Conservation (phyloP, 2,888 invertebrate genomes). For the Hypercompe scribonia region DNA sequence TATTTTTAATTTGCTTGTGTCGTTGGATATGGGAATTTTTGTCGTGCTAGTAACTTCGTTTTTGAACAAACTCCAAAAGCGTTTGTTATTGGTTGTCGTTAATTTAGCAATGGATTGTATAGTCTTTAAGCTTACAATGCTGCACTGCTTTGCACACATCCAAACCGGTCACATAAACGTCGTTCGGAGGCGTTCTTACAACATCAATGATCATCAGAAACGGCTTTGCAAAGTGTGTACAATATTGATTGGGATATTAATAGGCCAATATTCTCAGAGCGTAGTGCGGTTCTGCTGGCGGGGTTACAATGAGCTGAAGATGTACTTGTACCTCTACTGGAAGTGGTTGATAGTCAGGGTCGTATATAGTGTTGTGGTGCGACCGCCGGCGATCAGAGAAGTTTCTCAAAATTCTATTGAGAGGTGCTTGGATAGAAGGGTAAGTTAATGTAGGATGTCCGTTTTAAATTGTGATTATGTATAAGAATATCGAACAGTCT, state of each 20-base stretch:
- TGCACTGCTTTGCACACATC: conserved; percentile 34
- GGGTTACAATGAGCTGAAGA: conserved; percentile 62
- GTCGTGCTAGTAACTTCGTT: conserved; percentile 39
- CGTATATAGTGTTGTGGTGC: conserved; percentile 53
- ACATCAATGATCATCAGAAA: conserved; percentile 30
- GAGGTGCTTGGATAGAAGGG: conserved; percentile 29
- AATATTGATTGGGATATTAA: conserved; percentile 21
- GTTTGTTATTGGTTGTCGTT: conserved; percentile 21
- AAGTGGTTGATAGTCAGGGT: conserved; percentile 58
- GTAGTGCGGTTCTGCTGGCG: conserved; percentile 54
- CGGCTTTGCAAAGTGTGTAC: conserved; percentile 12
- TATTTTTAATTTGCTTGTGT: conserved; percentile 10
- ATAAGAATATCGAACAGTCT: neutral
- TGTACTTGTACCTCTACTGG: conserved; percentile 62
- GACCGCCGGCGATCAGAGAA: conserved; percentile 49
- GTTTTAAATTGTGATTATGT: neutral
- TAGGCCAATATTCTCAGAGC: conserved; percentile 59
- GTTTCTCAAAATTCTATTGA: neutral
- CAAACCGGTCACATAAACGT: neutral
- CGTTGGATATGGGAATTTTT: conserved; percentile 16
- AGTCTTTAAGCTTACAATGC: conserved; percentile 47
- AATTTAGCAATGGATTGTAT: conserved; percentile 31
- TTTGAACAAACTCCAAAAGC: conserved; percentile 38
- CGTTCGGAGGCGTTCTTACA: conserved; percentile 19
- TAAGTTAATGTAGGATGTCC: conserved; percentile 28